Conservation (phyloP, 2,113 vertebrate genomes). For the Polypterus bichir region DNA sequence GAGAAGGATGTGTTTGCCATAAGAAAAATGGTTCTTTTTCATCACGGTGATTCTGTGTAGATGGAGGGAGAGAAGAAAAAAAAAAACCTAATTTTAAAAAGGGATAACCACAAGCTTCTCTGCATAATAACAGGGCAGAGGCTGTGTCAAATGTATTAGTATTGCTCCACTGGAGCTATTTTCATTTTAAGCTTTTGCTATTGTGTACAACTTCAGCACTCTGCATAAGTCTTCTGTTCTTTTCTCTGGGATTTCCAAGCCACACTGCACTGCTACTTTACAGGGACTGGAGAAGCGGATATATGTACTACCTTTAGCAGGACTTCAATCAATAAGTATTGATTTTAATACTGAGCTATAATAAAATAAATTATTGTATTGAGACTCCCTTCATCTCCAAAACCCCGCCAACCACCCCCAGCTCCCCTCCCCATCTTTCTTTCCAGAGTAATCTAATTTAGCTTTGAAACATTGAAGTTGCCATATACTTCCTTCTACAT, state of each 20-base stretch:
- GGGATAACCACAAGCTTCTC: constrained; percentile 56
- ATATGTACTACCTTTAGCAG: constrained; percentile 43
- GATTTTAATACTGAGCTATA: constrained; percentile 47
- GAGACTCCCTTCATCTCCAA: constrained; percentile 19
- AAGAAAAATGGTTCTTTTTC: constrained; percentile 64
- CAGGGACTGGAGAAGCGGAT: constrained; percentile 36
- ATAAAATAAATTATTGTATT: constrained; percentile 49
- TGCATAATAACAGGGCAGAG: constrained; percentile 61
- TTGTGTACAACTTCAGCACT: constrained; percentile 72
- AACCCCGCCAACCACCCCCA: no score
- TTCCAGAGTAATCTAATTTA: constrained; percentile 36
- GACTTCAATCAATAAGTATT: constrained; percentile 43
- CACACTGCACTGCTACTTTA: neutral
- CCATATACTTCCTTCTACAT: constrained; percentile 4
- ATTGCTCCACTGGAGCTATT: constrained; percentile 80
- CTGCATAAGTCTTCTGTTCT: constrained; percentile 49
- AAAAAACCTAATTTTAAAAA: constrained; percentile 41
- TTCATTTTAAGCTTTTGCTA: constrained; percentile 67
- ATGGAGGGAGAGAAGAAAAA: constrained; percentile 12
- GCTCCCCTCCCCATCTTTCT: constrained; percentile 12
- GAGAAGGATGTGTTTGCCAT: constrained; percentile 68
- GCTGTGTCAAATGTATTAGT: constrained; percentile 79
- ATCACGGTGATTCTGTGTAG: constrained; percentile 53
- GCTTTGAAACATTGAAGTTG: constrained; percentile 16
- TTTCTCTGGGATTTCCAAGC: neutral